Evolutionary conservation across 2,888 invertebrate genomes (phyloP).

Genomic region (Cheilosia urbana): DNA sequence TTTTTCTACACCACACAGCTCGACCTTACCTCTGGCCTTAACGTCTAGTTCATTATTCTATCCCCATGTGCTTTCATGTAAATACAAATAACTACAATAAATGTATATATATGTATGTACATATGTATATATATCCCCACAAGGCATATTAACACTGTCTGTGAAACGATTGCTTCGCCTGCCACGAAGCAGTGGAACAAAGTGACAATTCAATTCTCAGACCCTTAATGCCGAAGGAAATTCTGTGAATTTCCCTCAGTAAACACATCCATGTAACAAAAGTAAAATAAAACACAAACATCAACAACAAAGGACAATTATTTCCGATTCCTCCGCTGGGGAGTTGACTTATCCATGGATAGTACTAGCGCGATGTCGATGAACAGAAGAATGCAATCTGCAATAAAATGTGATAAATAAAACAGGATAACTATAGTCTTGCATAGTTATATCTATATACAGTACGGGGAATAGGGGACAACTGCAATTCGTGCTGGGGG

Average conservation of each 20-base stretch:
- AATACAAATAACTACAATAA: constrained; percentile 3
- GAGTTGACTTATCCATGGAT: constrained; percentile 17
- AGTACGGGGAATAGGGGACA: constrained; percentile 45
- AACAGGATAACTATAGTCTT: constrained; percentile 9
- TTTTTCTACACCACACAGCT: too few relatives aligned
- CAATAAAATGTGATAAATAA: constrained; percentile 34
- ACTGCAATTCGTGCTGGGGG: constrained; percentile 26
- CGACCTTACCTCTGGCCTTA: too few relatives aligned
- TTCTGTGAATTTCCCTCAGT: constrained; percentile 29
- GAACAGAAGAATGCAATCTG: constrained; percentile 17
- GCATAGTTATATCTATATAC: constrained; percentile 17
- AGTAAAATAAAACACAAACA: constrained; percentile 12
- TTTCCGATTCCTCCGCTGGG: constrained; percentile 10
- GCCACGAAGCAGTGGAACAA: constrained; percentile 9
- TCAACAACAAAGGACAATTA: constrained; percentile 20
- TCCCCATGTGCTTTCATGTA: not conserved
- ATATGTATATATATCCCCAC: not conserved
- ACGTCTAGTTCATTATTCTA: not conserved
- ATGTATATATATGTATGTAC: not conserved
- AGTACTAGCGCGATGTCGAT: constrained; percentile 12
- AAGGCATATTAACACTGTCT: constrained; percentile 27
- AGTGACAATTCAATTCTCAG: constrained; percentile 56
- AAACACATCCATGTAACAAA: constrained; percentile 22
- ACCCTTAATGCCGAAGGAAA: constrained; percentile 14
- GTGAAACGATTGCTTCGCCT: constrained; percentile 11